Conservation (phyloP, 2,113 vertebrate species). For the Monopterus albus region DNA sequence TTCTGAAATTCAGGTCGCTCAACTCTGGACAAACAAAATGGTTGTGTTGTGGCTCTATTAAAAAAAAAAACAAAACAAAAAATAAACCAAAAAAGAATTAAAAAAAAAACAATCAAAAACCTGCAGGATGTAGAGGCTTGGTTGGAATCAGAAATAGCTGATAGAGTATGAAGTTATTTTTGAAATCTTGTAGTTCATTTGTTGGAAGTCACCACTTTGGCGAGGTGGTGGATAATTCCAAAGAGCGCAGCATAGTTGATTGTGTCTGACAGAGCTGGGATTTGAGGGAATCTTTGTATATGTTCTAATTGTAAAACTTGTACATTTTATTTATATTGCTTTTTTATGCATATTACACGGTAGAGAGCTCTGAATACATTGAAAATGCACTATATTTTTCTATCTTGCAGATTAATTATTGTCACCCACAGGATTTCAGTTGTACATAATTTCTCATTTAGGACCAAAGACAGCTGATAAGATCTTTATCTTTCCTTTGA, state of each 20-base stretch:
- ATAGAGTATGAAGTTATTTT: slow-evolving; percentile 55
- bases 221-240: slow-evolving; percentile 89
- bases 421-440: slow-evolving; percentile 94
- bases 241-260: slow-evolving; percentile 94
- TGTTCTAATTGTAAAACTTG: slow-evolving; percentile 99
- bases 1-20: slow-evolving; percentile 52
- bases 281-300: slow-evolving; percentile 91
- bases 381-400: slow-evolving; percentile 99
- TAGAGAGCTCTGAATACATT: slow-evolving; percentile 98
- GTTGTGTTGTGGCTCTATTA: slow-evolving; percentile 45
- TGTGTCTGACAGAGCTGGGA: slow-evolving; percentile 86
- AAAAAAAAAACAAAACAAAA: slow-evolving; percentile 25
- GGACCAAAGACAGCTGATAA: slow-evolving; percentile 98
- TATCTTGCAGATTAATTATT: slow-evolving; percentile 96
- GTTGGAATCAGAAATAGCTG: slow-evolving; percentile 48
- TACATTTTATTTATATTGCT: slow-evolving; percentile 99
- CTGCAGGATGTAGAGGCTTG: slow-evolving; percentile 24
- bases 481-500: slow-evolving; percentile 84
- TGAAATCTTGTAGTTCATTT: slow-evolving; percentile 63
- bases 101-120: not conserved
- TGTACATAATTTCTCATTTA: slow-evolving; percentile 97
- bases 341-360: slow-evolving; percentile 94
- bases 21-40: slow-evolving; percentile 36
- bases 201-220: slow-evolving; percentile 83
- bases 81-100: slow-evolving; percentile 7